Base-by-base conservation (phyloP, 1,140 invertebrate species). In the Heterodera schachtii region DNA sequence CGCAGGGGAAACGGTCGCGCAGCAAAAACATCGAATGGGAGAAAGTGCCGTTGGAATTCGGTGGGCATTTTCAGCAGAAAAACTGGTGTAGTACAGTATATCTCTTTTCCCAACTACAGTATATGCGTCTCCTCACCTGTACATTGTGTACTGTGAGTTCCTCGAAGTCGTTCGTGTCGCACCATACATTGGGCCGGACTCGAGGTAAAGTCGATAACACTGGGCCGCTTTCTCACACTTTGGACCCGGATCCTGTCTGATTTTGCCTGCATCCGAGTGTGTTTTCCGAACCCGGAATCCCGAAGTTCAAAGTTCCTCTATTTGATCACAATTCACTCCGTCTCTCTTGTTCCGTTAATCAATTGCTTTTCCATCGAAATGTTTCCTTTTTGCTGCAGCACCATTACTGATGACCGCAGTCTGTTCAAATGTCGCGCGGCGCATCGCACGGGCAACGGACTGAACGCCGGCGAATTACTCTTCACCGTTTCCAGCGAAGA, bases 141-240 rank as follows among this genome's bases (percentile, higher is more conserved):
- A 83, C 73, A 83, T 83, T 57, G 82, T 83, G 11, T 83, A 83
- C 73, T 83, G 82, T 60, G 82, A 83, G n/a, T 83, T 83, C 71
- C 46, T 83, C 44, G 82, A 83, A 67, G 67, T 83, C 31, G 73
- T 82, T 4, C 82, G 82, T 6, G 82, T 83, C 41, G 82, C 82
- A 0, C 69, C 81, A 16, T 41, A 83, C 11, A 52, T 46, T 49
- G 82, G 82, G 11, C 46, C 75, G n/a, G 74, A 84, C 46, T 84
- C 82, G 19, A 60, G 73, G 82, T 83, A 21, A 31, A 19, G 79
- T 79, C 13, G 19, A 79, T 79, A n/a, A 82, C 46, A 3, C 6
- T n/a, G 31, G 31, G 31, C 31, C 31, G 31, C 31, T 31, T 31
- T 31, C 31, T 31, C 31, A 31, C 31, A 31, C 31, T 31, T 31